Evolutionary conservation across 2,797 vertebrate genomes (phyloP), one percentile per base, ranked within the genome.

Genomic region (Heliangelus exortis): DNA sequence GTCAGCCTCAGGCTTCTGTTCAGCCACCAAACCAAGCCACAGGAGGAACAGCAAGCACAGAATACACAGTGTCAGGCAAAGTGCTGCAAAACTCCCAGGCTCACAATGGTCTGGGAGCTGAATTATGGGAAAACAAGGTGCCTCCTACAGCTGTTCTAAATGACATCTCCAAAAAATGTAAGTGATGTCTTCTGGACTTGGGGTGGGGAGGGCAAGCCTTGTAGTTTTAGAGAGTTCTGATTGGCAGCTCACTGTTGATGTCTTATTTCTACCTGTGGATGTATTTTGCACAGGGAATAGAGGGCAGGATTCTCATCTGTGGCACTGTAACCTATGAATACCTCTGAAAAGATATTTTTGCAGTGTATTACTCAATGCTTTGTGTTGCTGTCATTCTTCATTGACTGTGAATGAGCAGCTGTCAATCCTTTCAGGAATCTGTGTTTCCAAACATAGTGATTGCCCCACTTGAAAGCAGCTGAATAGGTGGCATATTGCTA

Each of bases 81-180:
- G 97, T 96, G 78, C 96, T 99, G 16, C 97, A 98, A 47, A 97
- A 95, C 5, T 72, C 98, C 10, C 98, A 98, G 92, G 72, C 98
- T 3, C 98, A 99, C 95, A 98, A 97, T 55, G 96, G 98, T 73
- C 97, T 99, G 41, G 98, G 98, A 90, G 97, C 98, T n/a, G 99
- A 99, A 58, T 93, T 99, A 15, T 99, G 99, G 99, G 99, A 99
- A 94, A 99, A 98, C 96, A 99, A 99, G 97, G 98, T 98, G 80
- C 96, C 98, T 11, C 93, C 98, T 47, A 94, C 99, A 57, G 93
- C 98, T 17, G 98, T 98, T 87, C 98, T 99, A 55, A 98, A 98
- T 53, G 99, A 99, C 34, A 98, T 99, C 91, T 97, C 98, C 90
- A 99, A 99, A 96, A 99, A 99, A 97, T 95, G 99, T 99, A 97